A percentile compares a stretch with the other conserved stretches of the same genome.
Evolutionary conservation across 2,113 vertebrate species (phyloP).

Genomic region (Dolichallabes microphthalmus): DNA sequence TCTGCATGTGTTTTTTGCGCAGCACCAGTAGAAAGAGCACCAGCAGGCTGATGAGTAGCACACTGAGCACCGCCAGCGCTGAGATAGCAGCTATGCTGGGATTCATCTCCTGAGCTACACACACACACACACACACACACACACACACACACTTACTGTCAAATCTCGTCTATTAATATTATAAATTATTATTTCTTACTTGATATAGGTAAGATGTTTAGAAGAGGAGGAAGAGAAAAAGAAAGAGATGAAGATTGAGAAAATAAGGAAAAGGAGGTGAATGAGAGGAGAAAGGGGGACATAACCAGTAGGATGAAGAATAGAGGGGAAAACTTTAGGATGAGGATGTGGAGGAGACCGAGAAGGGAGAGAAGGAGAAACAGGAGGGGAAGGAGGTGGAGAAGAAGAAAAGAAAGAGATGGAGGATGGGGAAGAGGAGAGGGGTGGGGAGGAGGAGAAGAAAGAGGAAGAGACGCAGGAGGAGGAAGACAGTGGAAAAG

Average conservation of each 20-base stretch:
- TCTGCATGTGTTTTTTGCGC: conserved; percentile 90
- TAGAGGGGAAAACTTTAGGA: neutral
- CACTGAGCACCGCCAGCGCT: conserved; percentile 84
- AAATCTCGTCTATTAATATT: neutral
- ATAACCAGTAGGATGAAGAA: too few species aligned
- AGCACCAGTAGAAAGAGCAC: conserved; percentile 87
- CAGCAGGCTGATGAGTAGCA: conserved; percentile 85
- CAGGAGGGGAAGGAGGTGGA: too few species aligned
- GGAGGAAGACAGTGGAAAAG: neutral
- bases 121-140: conserved; percentile 40
- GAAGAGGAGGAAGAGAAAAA: neutral
- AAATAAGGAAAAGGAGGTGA: too few species aligned
- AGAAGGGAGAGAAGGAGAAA: neutral
- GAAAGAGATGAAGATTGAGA: too few species aligned
- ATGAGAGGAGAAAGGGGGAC: neutral
- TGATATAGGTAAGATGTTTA: neutral
- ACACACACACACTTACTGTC: neutral
- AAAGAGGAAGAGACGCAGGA: too few species aligned
- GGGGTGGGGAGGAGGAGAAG: rapidly evolving
- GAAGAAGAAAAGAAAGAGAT: neutral
- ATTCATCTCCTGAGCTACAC: conserved; percentile 88
- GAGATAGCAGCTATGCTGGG: conserved; percentile 91
- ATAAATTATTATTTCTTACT: neutral
- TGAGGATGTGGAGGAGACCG: neutral
- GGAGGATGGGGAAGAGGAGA: neutral